Percentiles rank a stretch among this genome's conserved stretches.
Evolutionary conservation across 2,797 vertebrate genomes (phyloP).

Genomic region (Alcedo quadribrachys): DNA sequence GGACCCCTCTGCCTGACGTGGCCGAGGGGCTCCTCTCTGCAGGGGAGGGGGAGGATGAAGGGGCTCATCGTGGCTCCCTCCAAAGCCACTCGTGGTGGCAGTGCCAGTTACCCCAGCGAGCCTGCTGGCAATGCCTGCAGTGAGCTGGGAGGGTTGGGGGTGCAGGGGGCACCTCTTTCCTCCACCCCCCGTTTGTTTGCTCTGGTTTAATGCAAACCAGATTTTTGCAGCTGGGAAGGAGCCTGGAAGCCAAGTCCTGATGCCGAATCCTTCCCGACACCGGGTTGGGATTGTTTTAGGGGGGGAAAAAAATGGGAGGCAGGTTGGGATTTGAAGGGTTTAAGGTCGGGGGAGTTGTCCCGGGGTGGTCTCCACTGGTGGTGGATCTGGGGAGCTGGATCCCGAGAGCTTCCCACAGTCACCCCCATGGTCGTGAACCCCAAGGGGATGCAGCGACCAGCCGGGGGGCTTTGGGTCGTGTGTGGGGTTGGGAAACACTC

Average conservation of each 20-base stretch:
- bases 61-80: background rate
- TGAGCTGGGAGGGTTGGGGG: accelerated
- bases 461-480: accelerated
- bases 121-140: accelerated
- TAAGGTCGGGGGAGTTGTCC: background rate
- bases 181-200: background rate
- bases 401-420: accelerated
- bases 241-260: background rate
- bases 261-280: background rate
- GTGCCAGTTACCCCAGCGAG: background rate
- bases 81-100: accelerated
- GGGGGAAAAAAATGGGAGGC: accelerated
- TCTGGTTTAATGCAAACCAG: conserved; percentile 44
- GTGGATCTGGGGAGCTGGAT: accelerated
- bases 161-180: background rate
- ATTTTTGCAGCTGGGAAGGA: background rate
- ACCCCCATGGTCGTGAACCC: background rate
- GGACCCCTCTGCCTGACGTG: background rate
- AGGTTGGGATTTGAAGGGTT: background rate
- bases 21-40: background rate
- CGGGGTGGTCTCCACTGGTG: accelerated
- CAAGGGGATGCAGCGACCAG: accelerated
- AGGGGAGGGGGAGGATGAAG: background rate
- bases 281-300: background rate
- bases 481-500: accelerated